phyloP scores from a whole-genome alignment of 2,797 vertebrate species.

The Chaenodraco wilsoni region DNA sequence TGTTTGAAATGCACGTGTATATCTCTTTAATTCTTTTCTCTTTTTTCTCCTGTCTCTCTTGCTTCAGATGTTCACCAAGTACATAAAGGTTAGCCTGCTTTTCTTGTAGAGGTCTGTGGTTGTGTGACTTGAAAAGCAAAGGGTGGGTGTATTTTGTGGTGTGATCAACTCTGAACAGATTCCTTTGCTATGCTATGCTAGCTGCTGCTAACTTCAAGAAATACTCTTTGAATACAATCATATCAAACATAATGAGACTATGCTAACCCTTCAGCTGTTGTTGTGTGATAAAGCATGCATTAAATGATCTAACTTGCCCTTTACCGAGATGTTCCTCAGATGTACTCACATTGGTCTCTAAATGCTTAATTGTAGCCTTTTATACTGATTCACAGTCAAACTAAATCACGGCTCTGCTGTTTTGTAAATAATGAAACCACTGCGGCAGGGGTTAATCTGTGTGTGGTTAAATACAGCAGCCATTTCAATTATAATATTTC shows the following conservation, averaged over 20 bases:
- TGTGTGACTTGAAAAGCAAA: constrained; percentile 40
- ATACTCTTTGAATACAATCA: neutral
- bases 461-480: neutral
- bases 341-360: neutral
- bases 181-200: constrained; percentile 29
- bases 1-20: constrained; percentile 61
- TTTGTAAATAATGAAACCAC: neutral
- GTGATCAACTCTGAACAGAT: constrained; percentile 17
- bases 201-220: neutral
- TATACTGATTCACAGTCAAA: constrained; percentile 23
- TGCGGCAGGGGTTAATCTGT: constrained; percentile 1
- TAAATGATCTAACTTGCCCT: neutral
- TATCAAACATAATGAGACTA: constrained; percentile 11
- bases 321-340: constrained; percentile 1
- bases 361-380: constrained; percentile 16
- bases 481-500: neutral
- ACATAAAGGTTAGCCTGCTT: constrained; percentile 96
- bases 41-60: constrained; percentile 63
- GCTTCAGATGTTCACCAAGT: constrained; percentile 99
- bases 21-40: constrained; percentile 57
- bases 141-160: constrained; percentile 21
- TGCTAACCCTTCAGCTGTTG: neutral
- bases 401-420: constrained; percentile 28
- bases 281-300: neutral
- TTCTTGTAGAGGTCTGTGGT: constrained; percentile 74